Evolutionary conservation across 2,888 invertebrate genomes (phyloP).

Genomic region (Lamellibrachia columna): DNA sequence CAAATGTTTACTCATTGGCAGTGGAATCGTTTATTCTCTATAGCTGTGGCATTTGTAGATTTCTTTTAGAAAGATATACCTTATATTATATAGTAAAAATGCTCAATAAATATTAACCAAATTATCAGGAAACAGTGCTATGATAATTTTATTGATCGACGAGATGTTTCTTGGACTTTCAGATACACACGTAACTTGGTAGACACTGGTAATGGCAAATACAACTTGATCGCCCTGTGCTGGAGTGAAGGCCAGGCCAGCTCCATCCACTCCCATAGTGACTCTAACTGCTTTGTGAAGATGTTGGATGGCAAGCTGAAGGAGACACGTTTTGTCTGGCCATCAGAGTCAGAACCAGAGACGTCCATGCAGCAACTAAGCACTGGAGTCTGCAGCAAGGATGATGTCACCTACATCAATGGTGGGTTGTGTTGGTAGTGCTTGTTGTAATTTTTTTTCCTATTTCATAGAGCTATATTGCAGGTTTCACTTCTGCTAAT

Average conservation of each 20-base stretch:
- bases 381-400: constrained; percentile 74
- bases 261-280: constrained; percentile 90
- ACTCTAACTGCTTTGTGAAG: constrained; percentile 98
- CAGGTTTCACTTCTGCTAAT: too few species aligned
- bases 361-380: background rate
- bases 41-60: too few species aligned
- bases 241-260: constrained; percentile 97
- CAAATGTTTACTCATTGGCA: too few species aligned
- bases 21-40: too few species aligned
- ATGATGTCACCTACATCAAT: constrained; percentile 94
- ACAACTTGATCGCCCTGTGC: constrained; percentile 96
- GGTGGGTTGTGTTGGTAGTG: constrained; percentile 71
- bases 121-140: background rate
- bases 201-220: constrained; percentile 94
- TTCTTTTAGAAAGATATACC: too few species aligned
- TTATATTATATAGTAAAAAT: too few species aligned
- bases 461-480: too few species aligned
- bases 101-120: background rate
- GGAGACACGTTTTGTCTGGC: constrained; percentile 88
- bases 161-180: constrained; percentile 26
- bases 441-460: background rate
- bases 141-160: too few species aligned
- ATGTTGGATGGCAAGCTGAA: constrained; percentile 80
- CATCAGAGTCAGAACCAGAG: constrained; percentile 63
- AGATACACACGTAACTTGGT: constrained; percentile 97